phyloP scores from a whole-genome alignment of 2,888 invertebrate species.

The Tineola bisselliella region DNA sequence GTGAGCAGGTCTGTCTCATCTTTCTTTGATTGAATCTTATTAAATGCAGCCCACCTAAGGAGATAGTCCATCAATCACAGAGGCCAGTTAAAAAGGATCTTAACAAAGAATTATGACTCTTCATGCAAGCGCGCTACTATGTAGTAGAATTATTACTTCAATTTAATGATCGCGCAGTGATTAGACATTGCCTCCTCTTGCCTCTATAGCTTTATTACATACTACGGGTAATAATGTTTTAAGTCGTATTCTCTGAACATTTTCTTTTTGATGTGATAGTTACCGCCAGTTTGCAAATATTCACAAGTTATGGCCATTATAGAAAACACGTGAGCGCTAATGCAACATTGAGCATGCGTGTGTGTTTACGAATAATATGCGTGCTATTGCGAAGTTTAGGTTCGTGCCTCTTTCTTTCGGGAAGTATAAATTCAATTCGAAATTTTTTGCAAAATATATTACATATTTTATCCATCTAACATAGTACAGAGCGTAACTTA shows the following conservation, averaged over 20 bases:
- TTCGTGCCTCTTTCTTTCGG: too few species aligned
- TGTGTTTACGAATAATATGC: too few species aligned
- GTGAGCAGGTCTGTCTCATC: slow-evolving; percentile 6
- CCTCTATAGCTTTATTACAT: slow-evolving; percentile 51
- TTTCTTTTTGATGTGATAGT: neutral
- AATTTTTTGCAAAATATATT: too few species aligned
- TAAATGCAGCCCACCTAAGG: slow-evolving; percentile 60
- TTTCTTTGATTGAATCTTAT: slow-evolving; percentile 25
- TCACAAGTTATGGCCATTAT: neutral
- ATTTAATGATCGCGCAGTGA: slow-evolving; percentile 57
- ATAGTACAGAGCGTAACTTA: too few species aligned
- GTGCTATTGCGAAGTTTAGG: too few species aligned
- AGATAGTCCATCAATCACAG: slow-evolving; percentile 56
- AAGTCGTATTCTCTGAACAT: neutral
- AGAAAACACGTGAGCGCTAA: neutral
- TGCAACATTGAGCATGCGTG: neutral
- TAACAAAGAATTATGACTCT: slow-evolving; percentile 58
- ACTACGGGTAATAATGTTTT: slow-evolving; percentile 30
- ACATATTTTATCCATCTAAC: too few species aligned
- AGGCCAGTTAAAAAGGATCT: slow-evolving; percentile 49
- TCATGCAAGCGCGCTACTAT: slow-evolving; percentile 57
- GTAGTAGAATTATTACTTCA: slow-evolving; percentile 57
- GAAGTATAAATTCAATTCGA: too few species aligned
- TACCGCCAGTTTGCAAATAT: neutral
- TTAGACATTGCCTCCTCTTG: slow-evolving; percentile 51